These are phyloP conservation scores for Hippocampus kuda DNA, from an alignment of 2,797 vertebrate genomes.

Conservation along the genomic window DNA sequence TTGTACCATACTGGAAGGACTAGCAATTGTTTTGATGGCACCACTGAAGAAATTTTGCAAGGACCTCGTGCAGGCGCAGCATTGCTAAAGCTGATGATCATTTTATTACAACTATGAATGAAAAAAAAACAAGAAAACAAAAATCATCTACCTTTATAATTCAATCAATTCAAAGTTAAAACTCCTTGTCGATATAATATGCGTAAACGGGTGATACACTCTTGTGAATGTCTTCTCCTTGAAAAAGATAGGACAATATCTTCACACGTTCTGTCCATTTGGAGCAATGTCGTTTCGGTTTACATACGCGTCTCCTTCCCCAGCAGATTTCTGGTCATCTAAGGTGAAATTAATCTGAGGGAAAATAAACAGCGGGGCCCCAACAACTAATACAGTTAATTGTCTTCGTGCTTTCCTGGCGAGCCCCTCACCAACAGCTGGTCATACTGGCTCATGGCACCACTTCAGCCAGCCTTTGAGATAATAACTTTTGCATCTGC, in stretches of 20 bases:
- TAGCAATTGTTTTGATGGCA: background rate
- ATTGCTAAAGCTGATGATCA: background rate
- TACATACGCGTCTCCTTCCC: conserved; percentile 33
- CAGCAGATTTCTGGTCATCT: conserved; percentile 55
- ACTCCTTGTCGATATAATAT: background rate
- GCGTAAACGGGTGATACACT: background rate
- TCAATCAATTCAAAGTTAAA: background rate
- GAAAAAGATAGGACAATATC: conserved; percentile 8
- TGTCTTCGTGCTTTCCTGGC: conserved; percentile 82
- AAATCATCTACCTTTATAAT: background rate
- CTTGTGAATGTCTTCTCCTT: background rate
- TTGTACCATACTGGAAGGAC: background rate
- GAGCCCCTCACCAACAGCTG: conserved; percentile 93
- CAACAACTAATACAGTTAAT: conserved; percentile 92
- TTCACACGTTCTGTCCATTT: conserved; percentile 38
- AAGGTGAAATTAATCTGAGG: conserved; percentile 84
- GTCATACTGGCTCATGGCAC: conserved; percentile 86
- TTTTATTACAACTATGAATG: background rate
- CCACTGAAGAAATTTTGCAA: background rate
- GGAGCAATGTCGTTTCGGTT: conserved; percentile 36
- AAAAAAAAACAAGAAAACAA: background rate
- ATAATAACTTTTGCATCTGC: conserved; percentile 99
- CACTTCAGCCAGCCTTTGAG: conserved; percentile 91
- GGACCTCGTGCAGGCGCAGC: background rate
- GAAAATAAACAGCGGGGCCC: conserved; percentile 82